Evolutionary conservation across 2,888 invertebrate genomes (phyloP).

Genomic region (Mechanitis messenoides): DNA sequence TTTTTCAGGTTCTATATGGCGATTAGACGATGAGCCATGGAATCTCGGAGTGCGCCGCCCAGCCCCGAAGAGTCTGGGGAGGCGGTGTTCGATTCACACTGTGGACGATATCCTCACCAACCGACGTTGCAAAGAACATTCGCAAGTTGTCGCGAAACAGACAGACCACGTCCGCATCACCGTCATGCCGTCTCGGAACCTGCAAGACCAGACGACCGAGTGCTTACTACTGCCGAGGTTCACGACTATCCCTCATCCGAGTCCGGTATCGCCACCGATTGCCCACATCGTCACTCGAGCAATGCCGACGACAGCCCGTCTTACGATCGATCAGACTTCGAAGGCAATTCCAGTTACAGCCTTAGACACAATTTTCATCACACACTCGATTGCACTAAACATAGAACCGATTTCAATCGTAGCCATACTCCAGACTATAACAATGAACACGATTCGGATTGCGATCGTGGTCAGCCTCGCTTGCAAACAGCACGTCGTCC

Average conservation of each 20-base stretch:
- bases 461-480: slow-evolving; percentile 56
- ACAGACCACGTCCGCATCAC: slow-evolving; percentile 61
- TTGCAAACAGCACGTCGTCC: slow-evolving; percentile 62
- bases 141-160: slow-evolving; percentile 65
- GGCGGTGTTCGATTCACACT: slow-evolving; percentile 84
- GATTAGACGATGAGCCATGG: slow-evolving; percentile 74
- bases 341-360: slow-evolving; percentile 64
- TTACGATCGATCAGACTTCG: slow-evolving; percentile 68
- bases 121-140: slow-evolving; percentile 71
- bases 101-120: slow-evolving; percentile 80
- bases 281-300: slow-evolving; percentile 66
- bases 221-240: slow-evolving; percentile 67
- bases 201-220: slow-evolving; percentile 67
- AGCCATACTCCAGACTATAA: slow-evolving; percentile 69
- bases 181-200: slow-evolving; percentile 69
- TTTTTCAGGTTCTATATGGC: slow-evolving; percentile 59
- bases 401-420: slow-evolving; percentile 59
- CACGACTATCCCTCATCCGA: slow-evolving; percentile 75
- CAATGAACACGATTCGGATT: slow-evolving; percentile 60
- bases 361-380: slow-evolving; percentile 65
- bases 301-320: slow-evolving; percentile 69
- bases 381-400: slow-evolving; percentile 61
- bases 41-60: slow-evolving; percentile 76
- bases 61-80: slow-evolving; percentile 76
- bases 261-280: slow-evolving; percentile 73